A percentile compares a stretch with the other conserved stretches of the same genome.
These are phyloP conservation scores for Xerus inauris DNA, from an alignment of 2,113 vertebrate genomes.

Conservation along the genomic window DNA sequence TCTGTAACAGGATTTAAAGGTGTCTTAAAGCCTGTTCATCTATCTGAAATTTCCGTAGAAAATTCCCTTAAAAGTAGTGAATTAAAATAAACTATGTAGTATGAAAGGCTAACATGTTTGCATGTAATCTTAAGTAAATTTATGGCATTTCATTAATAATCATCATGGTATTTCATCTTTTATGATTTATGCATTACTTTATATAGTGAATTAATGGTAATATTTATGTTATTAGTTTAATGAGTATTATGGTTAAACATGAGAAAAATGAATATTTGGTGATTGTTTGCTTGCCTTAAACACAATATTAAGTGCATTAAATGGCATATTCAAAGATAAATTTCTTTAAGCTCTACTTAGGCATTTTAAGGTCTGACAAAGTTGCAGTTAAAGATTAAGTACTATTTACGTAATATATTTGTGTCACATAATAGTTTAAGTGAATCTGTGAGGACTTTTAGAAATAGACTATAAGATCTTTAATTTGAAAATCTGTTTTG, in stretches of 20 bases:
- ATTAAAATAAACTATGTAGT: slow-evolving; percentile 30
- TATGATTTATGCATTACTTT: background rate
- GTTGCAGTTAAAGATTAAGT: background rate
- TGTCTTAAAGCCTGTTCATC: background rate
- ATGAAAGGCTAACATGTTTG: slow-evolving; percentile 38
- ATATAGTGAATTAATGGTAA: background rate
- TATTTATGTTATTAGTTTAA: background rate
- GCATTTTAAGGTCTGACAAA: background rate
- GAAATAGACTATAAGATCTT: background rate
- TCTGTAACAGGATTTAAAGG: slow-evolving; percentile 16
- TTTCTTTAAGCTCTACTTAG: background rate
- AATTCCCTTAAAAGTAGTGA: background rate
- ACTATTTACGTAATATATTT: slow-evolving; percentile 18
- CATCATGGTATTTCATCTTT: background rate
- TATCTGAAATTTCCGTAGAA: background rate
- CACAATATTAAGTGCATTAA: background rate
- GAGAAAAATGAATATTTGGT: background rate
- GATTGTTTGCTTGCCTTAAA: background rate
- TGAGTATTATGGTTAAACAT: background rate
- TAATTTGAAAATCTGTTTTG: background rate
- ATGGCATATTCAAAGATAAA: background rate
- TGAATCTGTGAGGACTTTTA: background rate
- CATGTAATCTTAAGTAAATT: background rate
- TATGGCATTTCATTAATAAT: background rate
- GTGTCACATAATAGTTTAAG: background rate